Base-by-base conservation (phyloP, 2,888 invertebrate genomes). In the Catonia carolina region DNA sequence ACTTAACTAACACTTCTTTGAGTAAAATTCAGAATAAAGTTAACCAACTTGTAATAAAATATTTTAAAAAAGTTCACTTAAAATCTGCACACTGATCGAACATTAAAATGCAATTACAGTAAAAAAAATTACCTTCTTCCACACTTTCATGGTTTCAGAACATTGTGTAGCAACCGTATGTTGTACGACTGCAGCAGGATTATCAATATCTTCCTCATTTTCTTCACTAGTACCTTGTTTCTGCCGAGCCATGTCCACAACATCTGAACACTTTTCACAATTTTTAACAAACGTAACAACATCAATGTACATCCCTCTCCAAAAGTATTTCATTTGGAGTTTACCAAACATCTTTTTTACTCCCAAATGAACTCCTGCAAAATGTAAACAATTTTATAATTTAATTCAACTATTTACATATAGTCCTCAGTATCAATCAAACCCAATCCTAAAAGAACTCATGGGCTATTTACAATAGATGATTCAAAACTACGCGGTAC, bases 241-340 rank as follows among this genome's bases (percentile, higher is more conserved):
- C 18, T 37, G 41, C 31, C 18, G 20, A 14, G 31, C 36, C 15
- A 50, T 48, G 36, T 56, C 53, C 47, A 56, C 41, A 4, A 20
- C 49, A 23, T 63, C 63, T 8, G 60, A 39, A 48, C 63, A 63
- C 23, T 56, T 58, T 12, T 60, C 54, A 47, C 63, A 63, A 42
- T 53, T 57, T 35, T 61, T 63, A 1, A 60, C 61, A 60, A 54
- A 63, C 27, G 53, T 61, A 14, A 61, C 61, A 12, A 63, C 59
- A 53, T 61, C 60, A 17, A 52, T 60, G 42, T 63, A 63, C 56
- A 63, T 56, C n/a, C 63, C 61, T 8, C 63, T 53, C 63, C 63
- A 63, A 45, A 63, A 63, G 52, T 59, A 58, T 17, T 58, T 52
- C 33, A 56, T 52, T 8, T 61, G 53, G 35, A 60, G 50, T 17